Conservation (phyloP, 2,888 invertebrate species). For the Melanchra persicariae region DNA sequence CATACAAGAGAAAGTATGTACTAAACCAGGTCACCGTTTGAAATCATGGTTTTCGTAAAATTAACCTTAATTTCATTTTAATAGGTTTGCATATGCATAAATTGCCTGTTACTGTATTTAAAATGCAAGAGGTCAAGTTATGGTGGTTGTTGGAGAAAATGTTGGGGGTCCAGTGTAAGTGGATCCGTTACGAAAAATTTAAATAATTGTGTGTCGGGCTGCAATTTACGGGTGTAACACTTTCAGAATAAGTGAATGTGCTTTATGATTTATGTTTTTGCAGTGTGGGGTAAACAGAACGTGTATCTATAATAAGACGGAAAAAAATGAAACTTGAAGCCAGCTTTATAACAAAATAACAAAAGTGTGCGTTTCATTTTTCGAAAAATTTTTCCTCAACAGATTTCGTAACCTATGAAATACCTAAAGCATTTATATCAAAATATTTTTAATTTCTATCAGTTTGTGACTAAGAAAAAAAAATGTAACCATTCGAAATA, state of each 20-base stretch:
- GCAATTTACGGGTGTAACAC: conserved; percentile 42
- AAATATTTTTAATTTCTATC: neutral
- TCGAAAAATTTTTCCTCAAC: neutral
- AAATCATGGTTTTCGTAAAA: conserved; percentile 55
- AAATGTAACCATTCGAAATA: too few species aligned
- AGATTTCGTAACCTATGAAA: neutral
- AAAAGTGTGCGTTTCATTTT: neutral
- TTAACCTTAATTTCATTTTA: conserved; percentile 60
- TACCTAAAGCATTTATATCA: neutral
- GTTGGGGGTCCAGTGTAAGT: neutral
- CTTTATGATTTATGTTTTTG: conserved; percentile 13
- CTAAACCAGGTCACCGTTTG: conserved; percentile 38
- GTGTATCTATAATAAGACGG: neutral
- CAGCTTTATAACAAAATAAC: rapidly evolving
- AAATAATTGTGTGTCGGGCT: conserved; percentile 12
- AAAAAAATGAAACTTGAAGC: neutral
- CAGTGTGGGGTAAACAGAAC: conserved; percentile 10
- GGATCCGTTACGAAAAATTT: conserved; percentile 29
- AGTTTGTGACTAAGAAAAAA: too few species aligned
- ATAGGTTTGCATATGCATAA: conserved; percentile 52
- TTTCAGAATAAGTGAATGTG: conserved; percentile 49
- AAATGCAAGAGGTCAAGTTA: conserved; percentile 46
- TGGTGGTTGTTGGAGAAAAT: neutral
- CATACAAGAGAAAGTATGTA: conserved; percentile 52
- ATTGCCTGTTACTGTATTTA: conserved; percentile 33